These are phyloP conservation scores for Opisthograptis luteolata DNA, from an alignment of 2,888 invertebrate species.

Conservation along the genomic window DNA sequence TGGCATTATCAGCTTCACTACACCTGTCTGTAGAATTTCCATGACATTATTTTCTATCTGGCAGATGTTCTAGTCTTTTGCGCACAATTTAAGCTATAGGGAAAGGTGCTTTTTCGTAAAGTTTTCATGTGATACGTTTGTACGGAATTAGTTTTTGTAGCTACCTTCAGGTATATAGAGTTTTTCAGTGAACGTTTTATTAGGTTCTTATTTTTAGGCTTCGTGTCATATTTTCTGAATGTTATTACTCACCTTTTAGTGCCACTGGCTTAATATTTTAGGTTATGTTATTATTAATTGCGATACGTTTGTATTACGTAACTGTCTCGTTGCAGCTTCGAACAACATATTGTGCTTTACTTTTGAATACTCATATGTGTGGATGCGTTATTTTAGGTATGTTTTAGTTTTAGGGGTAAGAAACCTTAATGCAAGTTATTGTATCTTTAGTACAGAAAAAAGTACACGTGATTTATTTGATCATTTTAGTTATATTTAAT, in stretches of 20 bases:
- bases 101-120: constrained; percentile 77
- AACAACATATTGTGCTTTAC: constrained; percentile 81
- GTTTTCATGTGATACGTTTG: constrained; percentile 69
- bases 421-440: constrained; percentile 67
- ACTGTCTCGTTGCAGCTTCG: constrained; percentile 81
- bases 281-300: constrained; percentile 57
- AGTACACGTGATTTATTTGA: constrained; percentile 81
- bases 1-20: constrained; percentile 7
- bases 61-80: constrained; percentile 78
- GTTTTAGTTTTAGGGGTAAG: constrained; percentile 34
- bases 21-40: constrained; percentile 54
- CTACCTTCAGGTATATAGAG: constrained; percentile 52
- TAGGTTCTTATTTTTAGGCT: constrained; percentile 64
- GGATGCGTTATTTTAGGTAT: constrained; percentile 71
- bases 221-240: constrained; percentile 79
- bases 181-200: constrained; percentile 53
- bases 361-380: constrained; percentile 83
- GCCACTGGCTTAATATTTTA: constrained; percentile 77
- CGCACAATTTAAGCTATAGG: constrained; percentile 74
- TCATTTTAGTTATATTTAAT: constrained; percentile 61
- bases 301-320: constrained; percentile 52
- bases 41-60: constrained; percentile 68
- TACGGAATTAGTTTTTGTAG: constrained; percentile 62
- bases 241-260: constrained; percentile 67
- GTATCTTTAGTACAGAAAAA: constrained; percentile 77